These are phyloP conservation scores for Calephelis perditalis DNA, from an alignment of 2,888 invertebrate genomes.

Conservation along the genomic window DNA sequence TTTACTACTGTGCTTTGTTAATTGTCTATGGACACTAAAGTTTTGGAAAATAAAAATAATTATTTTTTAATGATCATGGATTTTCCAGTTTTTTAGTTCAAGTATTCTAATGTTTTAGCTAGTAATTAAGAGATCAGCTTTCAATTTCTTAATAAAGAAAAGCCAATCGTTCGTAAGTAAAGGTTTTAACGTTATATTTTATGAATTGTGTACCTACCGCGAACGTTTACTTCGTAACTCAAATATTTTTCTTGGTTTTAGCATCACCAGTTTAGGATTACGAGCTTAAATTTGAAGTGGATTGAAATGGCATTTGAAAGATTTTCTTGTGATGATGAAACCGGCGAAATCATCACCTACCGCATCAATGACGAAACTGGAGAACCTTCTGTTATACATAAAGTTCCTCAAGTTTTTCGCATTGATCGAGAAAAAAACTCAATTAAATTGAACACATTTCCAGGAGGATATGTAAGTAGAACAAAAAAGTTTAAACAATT, in stretches of 20 bases:
- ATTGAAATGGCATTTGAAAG: slow-evolving; percentile 36
- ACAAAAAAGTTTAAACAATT: slow-evolving; percentile 53
- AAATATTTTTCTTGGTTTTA: neutral
- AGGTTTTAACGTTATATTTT: too few species aligned
- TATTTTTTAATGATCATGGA: too few species aligned
- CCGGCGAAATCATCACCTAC: slow-evolving; percentile 67
- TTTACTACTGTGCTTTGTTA: too few species aligned
- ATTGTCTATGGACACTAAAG: too few species aligned
- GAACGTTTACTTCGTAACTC: too few species aligned
- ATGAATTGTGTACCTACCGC: too few species aligned
- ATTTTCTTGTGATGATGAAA: slow-evolving; percentile 67
- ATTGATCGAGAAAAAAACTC: slow-evolving; percentile 17
- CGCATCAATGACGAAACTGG: slow-evolving; percentile 73
- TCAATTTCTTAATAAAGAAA: too few species aligned
- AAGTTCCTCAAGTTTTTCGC: slow-evolving; percentile 27
- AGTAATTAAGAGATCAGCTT: too few species aligned
- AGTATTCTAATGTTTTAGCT: too few species aligned
- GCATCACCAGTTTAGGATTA: neutral
- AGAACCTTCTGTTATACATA: slow-evolving; percentile 47
- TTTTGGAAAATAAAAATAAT: too few species aligned
- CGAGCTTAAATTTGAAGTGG: neutral
- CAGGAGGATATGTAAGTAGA: slow-evolving; percentile 45
- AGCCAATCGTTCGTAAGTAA: too few species aligned
- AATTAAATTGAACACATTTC: slow-evolving; percentile 43
- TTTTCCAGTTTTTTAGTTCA: too few species aligned